A percentile compares a stretch with the other conserved stretches of the same genome.
These are phyloP conservation scores for Cephalotes varians DNA, from an alignment of 2,888 invertebrate genomes.

Conservation along the genomic window DNA sequence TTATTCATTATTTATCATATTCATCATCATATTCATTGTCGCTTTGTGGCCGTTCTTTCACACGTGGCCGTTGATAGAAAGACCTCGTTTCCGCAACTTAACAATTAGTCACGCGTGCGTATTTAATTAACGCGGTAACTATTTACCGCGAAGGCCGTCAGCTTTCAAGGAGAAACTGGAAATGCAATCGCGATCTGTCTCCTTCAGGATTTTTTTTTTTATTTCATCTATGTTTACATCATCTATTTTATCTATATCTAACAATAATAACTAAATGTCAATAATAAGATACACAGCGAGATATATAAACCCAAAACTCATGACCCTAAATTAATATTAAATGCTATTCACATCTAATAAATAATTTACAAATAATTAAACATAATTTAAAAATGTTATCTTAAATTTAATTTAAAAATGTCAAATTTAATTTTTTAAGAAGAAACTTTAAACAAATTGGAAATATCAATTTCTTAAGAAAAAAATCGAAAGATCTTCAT, in stretches of 20 bases:
- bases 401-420: background rate
- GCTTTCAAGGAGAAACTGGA: slow-evolving; percentile 35
- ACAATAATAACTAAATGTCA: background rate
- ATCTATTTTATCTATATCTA: background rate
- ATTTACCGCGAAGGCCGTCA: slow-evolving; percentile 14
- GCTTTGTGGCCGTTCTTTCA: background rate
- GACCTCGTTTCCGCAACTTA: slow-evolving; percentile 5
- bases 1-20: background rate
- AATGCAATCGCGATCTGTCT: background rate
- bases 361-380: too few species aligned
- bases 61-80: background rate
- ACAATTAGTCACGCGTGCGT: slow-evolving; percentile 12
- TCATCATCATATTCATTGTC: too few species aligned
- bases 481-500: background rate
- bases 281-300: background rate
- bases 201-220: background rate
- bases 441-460: background rate
- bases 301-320: background rate
- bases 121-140: slow-evolving; percentile 19
- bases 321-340: background rate
- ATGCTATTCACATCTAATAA: background rate
- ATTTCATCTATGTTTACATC: background rate
- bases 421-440: background rate
- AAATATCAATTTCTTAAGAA: background rate
- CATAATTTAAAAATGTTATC: background rate